Conservation (phyloP, 2,797 vertebrate species). For the Buceros bicornis region DNA sequence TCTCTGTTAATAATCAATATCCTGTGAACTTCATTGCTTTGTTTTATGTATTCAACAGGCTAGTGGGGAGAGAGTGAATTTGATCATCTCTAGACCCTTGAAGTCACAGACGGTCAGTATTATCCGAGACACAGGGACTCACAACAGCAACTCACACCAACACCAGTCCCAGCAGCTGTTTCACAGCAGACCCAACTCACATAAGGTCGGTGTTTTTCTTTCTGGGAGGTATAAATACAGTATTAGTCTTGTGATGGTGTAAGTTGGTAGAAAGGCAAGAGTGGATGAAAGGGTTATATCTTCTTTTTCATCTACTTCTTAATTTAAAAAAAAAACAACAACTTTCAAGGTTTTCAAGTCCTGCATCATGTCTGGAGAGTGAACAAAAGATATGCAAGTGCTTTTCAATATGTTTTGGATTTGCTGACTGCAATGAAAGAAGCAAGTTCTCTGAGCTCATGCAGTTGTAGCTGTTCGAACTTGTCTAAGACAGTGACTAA, state of each 20-base stretch:
- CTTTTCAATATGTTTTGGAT: neutral
- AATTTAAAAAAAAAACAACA: neutral
- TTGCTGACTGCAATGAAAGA: neutral
- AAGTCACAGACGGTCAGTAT: constrained; percentile 87
- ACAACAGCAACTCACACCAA: constrained; percentile 84
- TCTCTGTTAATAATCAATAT: neutral
- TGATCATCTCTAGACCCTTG: constrained; percentile 89
- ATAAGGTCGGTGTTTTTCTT: constrained; percentile 86
- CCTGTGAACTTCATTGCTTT: neutral
- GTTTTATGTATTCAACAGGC: constrained; percentile 81
- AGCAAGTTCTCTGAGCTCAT: neutral
- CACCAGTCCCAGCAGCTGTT: constrained; percentile 81
- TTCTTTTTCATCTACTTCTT: neutral
- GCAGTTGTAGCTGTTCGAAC: neutral
- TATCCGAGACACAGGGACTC: constrained; percentile 88
- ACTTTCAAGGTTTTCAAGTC: neutral
- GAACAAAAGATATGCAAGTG: neutral
- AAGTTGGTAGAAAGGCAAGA: neutral
- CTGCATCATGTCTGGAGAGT: neutral
- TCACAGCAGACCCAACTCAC: constrained; percentile 89
- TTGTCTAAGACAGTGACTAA: neutral
- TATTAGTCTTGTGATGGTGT: neutral
- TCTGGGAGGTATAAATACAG: neutral
- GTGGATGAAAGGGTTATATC: neutral
- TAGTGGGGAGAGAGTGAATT: constrained; percentile 93